Percentiles rank a stretch among this genome's conserved stretches.
Evolutionary conservation across 2,888 invertebrate species (phyloP).

Genomic region (Drosophila nigricruria): DNA sequence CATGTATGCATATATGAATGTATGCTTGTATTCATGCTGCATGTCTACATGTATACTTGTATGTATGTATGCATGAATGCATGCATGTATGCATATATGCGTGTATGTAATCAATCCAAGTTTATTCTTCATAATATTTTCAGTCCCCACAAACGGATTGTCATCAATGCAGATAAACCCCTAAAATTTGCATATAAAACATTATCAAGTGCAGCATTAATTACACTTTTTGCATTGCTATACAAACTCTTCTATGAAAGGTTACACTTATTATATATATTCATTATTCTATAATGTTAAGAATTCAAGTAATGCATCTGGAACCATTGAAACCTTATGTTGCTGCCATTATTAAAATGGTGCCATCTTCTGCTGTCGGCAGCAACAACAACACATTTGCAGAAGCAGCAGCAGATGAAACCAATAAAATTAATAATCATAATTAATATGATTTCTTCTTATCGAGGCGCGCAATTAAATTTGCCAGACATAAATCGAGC

Average conservation of each 20-base stretch:
- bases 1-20: too few relatives aligned
- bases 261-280: neutral
- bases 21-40: too few relatives aligned
- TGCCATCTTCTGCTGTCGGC: constrained; percentile 23
- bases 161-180: too few relatives aligned
- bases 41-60: too few relatives aligned
- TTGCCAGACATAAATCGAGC: constrained; percentile 63
- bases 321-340: constrained; percentile 16
- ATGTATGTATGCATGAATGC: too few relatives aligned
- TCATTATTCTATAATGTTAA: neutral
- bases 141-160: neutral
- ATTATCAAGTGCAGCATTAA: too few relatives aligned
- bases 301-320: neutral
- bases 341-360: constrained; percentile 10
- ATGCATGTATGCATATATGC: too few relatives aligned
- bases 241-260: too few relatives aligned
- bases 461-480: constrained; percentile 71
- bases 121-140: too few relatives aligned
- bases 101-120: too few relatives aligned
- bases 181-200: too few relatives aligned
- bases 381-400: neutral
- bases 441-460: constrained; percentile 78
- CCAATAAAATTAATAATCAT: constrained; percentile 73
- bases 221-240: too few relatives aligned
- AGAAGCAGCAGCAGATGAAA: constrained; percentile 57